These are phyloP conservation scores for Apostichopus leukothele DNA, from an alignment of 53 echinoderm and acorn worm genomes.

Conservation along the genomic window DNA sequence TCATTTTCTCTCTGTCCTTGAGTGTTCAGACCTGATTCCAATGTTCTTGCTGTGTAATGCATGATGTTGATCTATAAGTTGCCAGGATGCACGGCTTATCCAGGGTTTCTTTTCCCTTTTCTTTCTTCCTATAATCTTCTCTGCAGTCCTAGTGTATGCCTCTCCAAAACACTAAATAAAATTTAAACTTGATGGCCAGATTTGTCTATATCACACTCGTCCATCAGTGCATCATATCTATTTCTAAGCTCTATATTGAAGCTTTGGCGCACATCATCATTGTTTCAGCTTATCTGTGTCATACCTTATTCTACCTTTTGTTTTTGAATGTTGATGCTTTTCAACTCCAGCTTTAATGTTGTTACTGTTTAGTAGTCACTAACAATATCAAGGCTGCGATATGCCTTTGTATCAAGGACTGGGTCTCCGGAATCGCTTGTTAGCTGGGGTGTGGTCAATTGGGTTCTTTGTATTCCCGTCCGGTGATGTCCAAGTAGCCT, in stretches of 20 bases:
- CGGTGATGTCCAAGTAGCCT: constrained; percentile 58
- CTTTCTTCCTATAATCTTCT: too few relatives aligned
- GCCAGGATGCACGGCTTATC: too few relatives aligned
- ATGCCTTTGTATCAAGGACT: constrained; percentile 47
- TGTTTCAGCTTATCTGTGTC: background rate
- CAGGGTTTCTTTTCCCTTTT: too few relatives aligned
- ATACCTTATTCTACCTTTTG: background rate
- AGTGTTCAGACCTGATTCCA: too few relatives aligned
- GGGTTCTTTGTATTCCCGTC: constrained; percentile 55
- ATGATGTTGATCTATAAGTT: too few relatives aligned
- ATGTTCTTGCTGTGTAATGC: too few relatives aligned
- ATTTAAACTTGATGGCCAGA: background rate
- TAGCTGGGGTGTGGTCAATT: constrained; percentile 59
- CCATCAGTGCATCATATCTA: constrained; percentile 15
- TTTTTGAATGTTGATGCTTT: background rate
- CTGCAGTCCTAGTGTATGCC: too few relatives aligned
- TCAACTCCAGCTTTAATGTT: background rate
- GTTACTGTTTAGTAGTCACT: constrained; percentile 61
- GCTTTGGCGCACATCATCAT: background rate
- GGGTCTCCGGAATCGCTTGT: constrained; percentile 39
- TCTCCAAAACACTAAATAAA: background rate
- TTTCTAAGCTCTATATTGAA: background rate
- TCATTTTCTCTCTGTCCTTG: background rate
- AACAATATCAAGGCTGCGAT: constrained; percentile 50
- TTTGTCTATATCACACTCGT: background rate